These are phyloP conservation scores for Napeogenes inachia DNA, from an alignment of 2,888 invertebrate species.

Conservation along the genomic window DNA sequence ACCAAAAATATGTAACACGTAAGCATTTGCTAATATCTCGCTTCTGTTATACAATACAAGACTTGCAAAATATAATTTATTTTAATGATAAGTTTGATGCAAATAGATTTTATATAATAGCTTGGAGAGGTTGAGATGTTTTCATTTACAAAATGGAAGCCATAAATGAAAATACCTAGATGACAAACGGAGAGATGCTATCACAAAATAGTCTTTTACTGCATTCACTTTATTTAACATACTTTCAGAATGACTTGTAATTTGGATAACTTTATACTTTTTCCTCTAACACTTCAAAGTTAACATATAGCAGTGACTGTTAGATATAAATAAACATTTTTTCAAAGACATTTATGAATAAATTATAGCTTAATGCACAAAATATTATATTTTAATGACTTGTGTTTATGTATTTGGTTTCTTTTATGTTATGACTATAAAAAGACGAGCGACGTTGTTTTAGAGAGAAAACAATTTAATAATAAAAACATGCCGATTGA, in stretches of 20 bases:
- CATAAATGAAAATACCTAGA: slow-evolving; percentile 2
- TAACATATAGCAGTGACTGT: background rate
- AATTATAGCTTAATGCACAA: no score
- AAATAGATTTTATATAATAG: no score
- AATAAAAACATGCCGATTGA: no score
- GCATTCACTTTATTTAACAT: slow-evolving; percentile 31
- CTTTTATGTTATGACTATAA: no score
- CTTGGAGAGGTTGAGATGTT: no score
- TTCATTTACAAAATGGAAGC: background rate
- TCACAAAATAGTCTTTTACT: slow-evolving; percentile 6
- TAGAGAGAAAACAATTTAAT: background rate
- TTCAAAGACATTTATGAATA: no score
- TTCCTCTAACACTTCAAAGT: background rate
- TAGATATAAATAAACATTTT: no score
- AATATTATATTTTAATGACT: no score
- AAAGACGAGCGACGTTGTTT: background rate
- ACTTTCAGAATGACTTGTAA: slow-evolving; percentile 43
- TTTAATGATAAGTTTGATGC: no score
- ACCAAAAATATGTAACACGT: slow-evolving; percentile 5
- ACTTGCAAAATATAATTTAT: no score
- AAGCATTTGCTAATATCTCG: background rate
- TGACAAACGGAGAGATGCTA: slow-evolving; percentile 12
- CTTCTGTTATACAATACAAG: no score
- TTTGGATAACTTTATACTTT: slow-evolving; percentile 16
- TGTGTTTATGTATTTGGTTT: no score